Percentiles rank a stretch among this genome's conserved stretches.
Evolutionary conservation across 2,888 invertebrate species (phyloP).

Genomic region (Papilio gigon): DNA sequence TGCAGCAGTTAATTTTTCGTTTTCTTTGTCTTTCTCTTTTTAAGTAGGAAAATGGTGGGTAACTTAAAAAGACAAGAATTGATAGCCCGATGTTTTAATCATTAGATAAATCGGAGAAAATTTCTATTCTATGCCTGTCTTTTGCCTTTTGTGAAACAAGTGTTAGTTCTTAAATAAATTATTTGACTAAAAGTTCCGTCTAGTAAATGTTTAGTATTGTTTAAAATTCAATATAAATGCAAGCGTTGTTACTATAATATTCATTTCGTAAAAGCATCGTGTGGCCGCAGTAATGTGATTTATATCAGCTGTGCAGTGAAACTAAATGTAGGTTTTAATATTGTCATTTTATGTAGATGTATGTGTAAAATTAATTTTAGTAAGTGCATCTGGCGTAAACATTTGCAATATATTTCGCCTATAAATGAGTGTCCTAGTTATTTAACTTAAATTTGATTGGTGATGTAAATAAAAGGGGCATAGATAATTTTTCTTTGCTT

Average conservation of each 20-base stretch:
- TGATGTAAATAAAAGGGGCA: too few relatives aligned
- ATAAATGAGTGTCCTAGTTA: not conserved
- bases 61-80: too few relatives aligned
- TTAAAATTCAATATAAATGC: not conserved
- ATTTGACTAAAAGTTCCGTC: not conserved
- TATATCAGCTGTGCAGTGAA: conserved; percentile 19
- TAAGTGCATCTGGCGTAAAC: conserved; percentile 2
- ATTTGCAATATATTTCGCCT: not conserved
- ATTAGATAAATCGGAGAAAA: not conserved
- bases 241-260: conserved; percentile 13
- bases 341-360: conserved; percentile 7
- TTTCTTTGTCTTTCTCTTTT: too few relatives aligned
- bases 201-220: not conserved
- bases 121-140: not conserved
- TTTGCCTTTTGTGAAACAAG: not conserved
- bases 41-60: too few relatives aligned
- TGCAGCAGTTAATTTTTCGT: too few relatives aligned
- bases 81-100: too few relatives aligned
- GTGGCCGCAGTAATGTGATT: conserved; percentile 27
- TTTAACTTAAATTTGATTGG: not conserved
- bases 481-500: too few relatives aligned
- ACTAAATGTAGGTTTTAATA: conserved; percentile 23
- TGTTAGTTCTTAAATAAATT: not conserved
- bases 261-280: conserved; percentile 23
- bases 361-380: conserved; percentile 28